Percentiles rank a stretch among this genome's conserved stretches.
Evolutionary conservation across 2,797 vertebrate genomes (phyloP).

Genomic region (Sarcophilus harrisii): DNA sequence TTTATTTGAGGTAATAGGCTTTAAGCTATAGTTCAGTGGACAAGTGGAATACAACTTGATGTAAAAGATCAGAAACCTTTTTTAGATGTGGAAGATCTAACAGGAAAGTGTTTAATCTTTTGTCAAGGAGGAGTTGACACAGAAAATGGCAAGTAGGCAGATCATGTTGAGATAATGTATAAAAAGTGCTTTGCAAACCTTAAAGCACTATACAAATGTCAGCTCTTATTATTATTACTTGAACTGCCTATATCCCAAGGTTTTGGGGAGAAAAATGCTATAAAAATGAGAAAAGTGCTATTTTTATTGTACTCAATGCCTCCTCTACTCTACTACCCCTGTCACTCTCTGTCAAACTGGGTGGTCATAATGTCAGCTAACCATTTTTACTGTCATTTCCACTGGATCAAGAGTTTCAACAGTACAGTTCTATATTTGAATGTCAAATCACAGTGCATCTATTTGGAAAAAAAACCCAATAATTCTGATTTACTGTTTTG

Average conservation of each 20-base stretch:
- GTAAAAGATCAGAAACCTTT: not conserved
- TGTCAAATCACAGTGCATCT: not conserved
- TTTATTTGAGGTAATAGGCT: not conserved
- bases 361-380: constrained; percentile 16
- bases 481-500: constrained; percentile 18
- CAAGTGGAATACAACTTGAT: not conserved
- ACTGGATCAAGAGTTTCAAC: not conserved
- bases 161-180: constrained; percentile 4
- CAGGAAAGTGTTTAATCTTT: constrained; percentile 32
- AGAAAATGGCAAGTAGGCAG: not conserved
- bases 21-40: not conserved
- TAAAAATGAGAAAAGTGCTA: constrained; percentile 5
- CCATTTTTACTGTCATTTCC: constrained; percentile 56
- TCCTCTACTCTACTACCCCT: constrained; percentile 30
- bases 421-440: not conserved
- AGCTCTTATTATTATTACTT: constrained; percentile 50
- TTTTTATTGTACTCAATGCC: constrained; percentile 8
- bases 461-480: not conserved
- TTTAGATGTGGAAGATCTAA: not conserved
- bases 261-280: constrained; percentile 1
- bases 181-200: constrained; percentile 5
- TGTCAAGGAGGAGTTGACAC: constrained; percentile 19
- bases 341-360: not conserved
- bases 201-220: not conserved
- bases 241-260: constrained; percentile 11